These are phyloP conservation scores for Antitype chi DNA, from an alignment of 2,888 invertebrate species.

Conservation along the genomic window DNA sequence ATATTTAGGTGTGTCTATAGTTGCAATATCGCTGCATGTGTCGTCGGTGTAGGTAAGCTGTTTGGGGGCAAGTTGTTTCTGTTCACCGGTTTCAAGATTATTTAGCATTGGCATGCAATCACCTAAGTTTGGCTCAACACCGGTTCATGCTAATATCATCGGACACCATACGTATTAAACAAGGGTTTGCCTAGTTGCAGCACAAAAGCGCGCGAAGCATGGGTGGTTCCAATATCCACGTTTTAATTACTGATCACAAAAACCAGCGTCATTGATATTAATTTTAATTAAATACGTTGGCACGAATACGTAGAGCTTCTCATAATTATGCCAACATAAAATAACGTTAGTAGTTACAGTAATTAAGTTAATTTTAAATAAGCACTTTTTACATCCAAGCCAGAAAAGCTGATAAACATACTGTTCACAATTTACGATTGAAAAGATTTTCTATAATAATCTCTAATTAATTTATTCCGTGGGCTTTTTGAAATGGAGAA, in stretches of 20 bases:
- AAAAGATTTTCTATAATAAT: no score
- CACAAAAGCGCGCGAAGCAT: not conserved
- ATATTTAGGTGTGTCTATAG: conserved; percentile 2
- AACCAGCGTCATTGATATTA: not conserved
- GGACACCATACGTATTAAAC: not conserved
- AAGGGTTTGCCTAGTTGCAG: not conserved
- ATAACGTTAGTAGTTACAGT: not conserved
- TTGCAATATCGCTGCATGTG: conserved; percentile 15
- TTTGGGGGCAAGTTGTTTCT: conserved; percentile 9
- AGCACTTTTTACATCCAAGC: no score
- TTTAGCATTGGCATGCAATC: no score
- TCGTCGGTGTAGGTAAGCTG: not conserved
- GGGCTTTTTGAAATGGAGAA: no score
- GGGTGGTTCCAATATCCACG: not conserved
- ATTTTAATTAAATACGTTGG: conserved; percentile 13
- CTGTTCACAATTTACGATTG: no score
- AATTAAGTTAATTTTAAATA: no score
- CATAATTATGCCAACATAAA: not conserved
- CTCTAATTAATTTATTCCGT: no score
- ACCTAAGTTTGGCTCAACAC: not conserved
- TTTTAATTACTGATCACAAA: conserved; percentile 32
- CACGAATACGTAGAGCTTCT: not conserved
- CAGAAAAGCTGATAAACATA: no score
- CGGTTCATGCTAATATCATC: not conserved
- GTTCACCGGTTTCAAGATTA: not conserved